Conservation (phyloP, 1,140 invertebrate species). For the Danaus plexippus region DNA sequence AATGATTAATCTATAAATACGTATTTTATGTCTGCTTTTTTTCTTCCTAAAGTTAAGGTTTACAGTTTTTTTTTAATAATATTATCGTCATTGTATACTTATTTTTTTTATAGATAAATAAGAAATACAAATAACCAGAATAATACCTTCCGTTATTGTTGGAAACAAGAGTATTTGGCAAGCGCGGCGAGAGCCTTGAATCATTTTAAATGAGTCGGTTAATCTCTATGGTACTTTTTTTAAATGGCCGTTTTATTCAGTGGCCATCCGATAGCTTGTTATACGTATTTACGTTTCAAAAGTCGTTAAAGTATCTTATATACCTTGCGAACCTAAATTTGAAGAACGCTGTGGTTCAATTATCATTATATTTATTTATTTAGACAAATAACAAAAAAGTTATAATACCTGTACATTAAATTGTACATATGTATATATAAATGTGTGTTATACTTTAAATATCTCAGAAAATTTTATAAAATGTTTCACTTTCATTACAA, state of each 20-base stretch:
- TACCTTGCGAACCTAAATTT: background rate
- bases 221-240: conserved; percentile 45
- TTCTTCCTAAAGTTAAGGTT: background rate
- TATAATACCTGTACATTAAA: too few species aligned
- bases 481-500: too few species aligned
- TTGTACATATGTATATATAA: too few species aligned
- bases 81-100: conserved; percentile 2
- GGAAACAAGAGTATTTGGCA: conserved; percentile 59
- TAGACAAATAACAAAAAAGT: too few species aligned
- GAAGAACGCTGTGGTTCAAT: too few species aligned
- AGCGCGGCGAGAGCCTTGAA: conserved; percentile 49
- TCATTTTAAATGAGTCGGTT: conserved; percentile 63
- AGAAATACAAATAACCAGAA: conserved; percentile 16
- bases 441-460: too few species aligned
- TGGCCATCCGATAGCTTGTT: conserved; percentile 19
- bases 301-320: background rate
- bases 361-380: too few species aligned
- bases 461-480: too few species aligned
- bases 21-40: too few species aligned
- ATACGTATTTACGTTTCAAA: conserved; percentile 13
- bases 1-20: too few species aligned
- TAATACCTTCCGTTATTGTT: conserved; percentile 23
- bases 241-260: conserved; percentile 31
- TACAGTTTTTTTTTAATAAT: background rate
- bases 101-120: conserved; percentile 12